Evolutionary conservation across 2,797 vertebrate species (phyloP), one percentile per base, ranked within the genome.

Genomic region (Acanthurus leucopareius): DNA sequence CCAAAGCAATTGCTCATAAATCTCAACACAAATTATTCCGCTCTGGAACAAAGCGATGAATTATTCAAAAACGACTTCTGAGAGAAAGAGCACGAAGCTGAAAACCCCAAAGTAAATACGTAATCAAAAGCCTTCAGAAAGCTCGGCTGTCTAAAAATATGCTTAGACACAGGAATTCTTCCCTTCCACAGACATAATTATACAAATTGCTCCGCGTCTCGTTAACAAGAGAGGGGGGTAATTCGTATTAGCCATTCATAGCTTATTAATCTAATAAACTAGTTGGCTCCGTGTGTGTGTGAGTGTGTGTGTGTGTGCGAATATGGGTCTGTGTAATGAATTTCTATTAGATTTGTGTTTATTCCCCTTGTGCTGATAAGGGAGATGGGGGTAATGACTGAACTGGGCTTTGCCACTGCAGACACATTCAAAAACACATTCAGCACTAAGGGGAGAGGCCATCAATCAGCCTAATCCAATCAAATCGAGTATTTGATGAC

Each of bases 311-410:
- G 83, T 78, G 79, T 74, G 78, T 80, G 75, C 60, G 77, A n/a
- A 79, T 79, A 65, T 85, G 83, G 87, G 90, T 89, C 73, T 85
- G 88, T 76, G 85, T 93, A 92, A 96, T 94, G 90, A 95, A 94
- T 96, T 97, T 96, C 94, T 95, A 94, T 95, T 96, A 93, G 90
- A 96, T 95, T 95, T 96, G 94, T 91, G 94, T 95, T 96, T 96
- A 96, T 96, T 96, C 94, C 95, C 92, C 91, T 89, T 80, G 91
- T 95, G 92, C 93, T 96, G 95, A 95, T 95, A 96, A 95, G 95
- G 86, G 85, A 94, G 94, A 89, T 88, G 84, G 75, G 93, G 91
- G 75, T 96, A 95, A 95, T 93, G 91, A 93, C 91, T 89, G 88
- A 85, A 91, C 94, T 93, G 94, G 88, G 85, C 91, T 91, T 81